Conservation (phyloP, 2,888 invertebrate species). For the Halictus quadricinctus region DNA sequence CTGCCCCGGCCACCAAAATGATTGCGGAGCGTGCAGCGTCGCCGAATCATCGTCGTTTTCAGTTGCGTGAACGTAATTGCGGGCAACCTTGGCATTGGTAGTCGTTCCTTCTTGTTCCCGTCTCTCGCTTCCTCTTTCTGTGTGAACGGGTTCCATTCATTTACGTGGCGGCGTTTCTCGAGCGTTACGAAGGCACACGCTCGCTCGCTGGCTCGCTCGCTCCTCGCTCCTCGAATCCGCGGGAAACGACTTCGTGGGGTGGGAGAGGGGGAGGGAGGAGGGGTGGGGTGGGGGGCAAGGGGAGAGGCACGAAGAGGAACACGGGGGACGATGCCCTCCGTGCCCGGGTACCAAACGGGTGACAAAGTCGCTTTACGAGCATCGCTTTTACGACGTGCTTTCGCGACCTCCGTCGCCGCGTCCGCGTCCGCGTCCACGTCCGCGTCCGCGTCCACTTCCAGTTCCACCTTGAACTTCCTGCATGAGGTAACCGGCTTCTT, state of each 20-base stretch:
- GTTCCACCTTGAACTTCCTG: slow-evolving; percentile 56
- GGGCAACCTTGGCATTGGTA: slow-evolving; percentile 72
- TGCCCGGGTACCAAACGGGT: slow-evolving; percentile 21
- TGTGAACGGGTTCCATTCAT: slow-evolving; percentile 66
- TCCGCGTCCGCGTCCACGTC: slow-evolving; percentile 12
- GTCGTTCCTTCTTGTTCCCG: slow-evolving; percentile 37
- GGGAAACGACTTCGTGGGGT: background rate
- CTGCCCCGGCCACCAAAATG: background rate
- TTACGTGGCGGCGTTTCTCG: slow-evolving; percentile 61
- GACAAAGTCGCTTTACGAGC: slow-evolving; percentile 54
- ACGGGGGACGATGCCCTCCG: background rate
- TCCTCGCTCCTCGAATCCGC: slow-evolving; percentile 5
- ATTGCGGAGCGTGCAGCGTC: background rate
- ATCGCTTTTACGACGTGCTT: slow-evolving; percentile 46
- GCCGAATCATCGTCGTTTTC: slow-evolving; percentile 48
- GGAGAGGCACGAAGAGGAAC: background rate
- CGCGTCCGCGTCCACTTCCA: slow-evolving; percentile 29
- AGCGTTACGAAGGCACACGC: slow-evolving; percentile 51
- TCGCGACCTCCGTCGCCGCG: slow-evolving; percentile 27
- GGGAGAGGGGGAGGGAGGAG: background rate
- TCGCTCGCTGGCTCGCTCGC: slow-evolving; percentile 36
- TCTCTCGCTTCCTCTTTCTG: slow-evolving; percentile 53
- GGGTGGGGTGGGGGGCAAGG: no score
- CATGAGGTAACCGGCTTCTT: slow-evolving; percentile 41
- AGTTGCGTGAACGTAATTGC: slow-evolving; percentile 71